These are phyloP conservation scores for fruit fly (Drosophila melanogaster) DNA, from an alignment of 1,140 invertebrate species.

Conservation along the genomic window Release_6_plus_ISO1_MT NC_004354.4:13885001-13885500, in stretches of 20 bases:
- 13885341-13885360: slow-evolving; percentile 96
- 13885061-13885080: slow-evolving; percentile 38
- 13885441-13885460: slow-evolving; percentile 94
- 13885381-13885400: slow-evolving; percentile 96
- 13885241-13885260: too few relatives aligned
- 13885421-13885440: slow-evolving; percentile 97
- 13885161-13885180: slow-evolving; percentile 84
- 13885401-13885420: slow-evolving; percentile 95
- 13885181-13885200: slow-evolving; percentile 87
- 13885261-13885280: too few relatives aligned
- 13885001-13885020: slow-evolving; percentile 45
- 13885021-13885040: slow-evolving; percentile 39
- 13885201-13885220: slow-evolving; percentile 96
- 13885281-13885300: too few relatives aligned
- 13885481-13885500: slow-evolving; percentile 97
- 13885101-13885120: slow-evolving; percentile 60
- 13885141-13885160: slow-evolving; percentile 79
- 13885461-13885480: slow-evolving; percentile 96
- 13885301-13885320: slow-evolving; percentile 92
- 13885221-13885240: slow-evolving; percentile 87
- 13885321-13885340: slow-evolving; percentile 95
- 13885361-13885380: slow-evolving; percentile 98
- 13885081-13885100: slow-evolving; percentile 56
- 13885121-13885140: slow-evolving; percentile 52
- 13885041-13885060: slow-evolving; percentile 33